These are phyloP conservation scores for Ctenodactylus gundi DNA, from an alignment of 2,113 vertebrate species.

Conservation along the genomic window DNA sequence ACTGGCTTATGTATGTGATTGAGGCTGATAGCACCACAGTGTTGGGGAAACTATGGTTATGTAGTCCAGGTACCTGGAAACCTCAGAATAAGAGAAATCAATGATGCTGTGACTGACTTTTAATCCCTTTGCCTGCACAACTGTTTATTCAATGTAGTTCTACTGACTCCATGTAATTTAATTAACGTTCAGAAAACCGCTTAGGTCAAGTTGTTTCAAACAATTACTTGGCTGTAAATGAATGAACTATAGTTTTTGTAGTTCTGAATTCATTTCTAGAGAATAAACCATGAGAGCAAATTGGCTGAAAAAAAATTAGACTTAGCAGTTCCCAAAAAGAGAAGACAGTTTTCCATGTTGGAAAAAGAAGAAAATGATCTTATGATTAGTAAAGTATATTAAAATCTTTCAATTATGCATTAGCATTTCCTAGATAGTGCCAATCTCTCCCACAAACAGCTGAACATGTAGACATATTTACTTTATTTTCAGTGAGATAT, in stretches of 20 bases:
- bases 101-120: background rate
- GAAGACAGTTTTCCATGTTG: background rate
- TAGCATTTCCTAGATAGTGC: background rate
- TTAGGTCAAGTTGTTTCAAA: slow-evolving; percentile 53
- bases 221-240: slow-evolving; percentile 48
- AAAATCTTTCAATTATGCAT: background rate
- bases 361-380: slow-evolving; percentile 20
- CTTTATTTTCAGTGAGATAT: background rate
- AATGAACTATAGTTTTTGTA: slow-evolving; percentile 61
- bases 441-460: background rate
- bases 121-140: background rate
- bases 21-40: background rate
- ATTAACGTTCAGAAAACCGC: slow-evolving; percentile 53
- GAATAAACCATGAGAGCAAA: slow-evolving; percentile 17
- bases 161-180: slow-evolving; percentile 27
- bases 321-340: slow-evolving; percentile 24
- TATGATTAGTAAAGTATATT: slow-evolving; percentile 3
- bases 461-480: background rate
- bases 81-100: background rate
- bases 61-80: background rate
- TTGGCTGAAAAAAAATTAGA: slow-evolving; percentile 57
- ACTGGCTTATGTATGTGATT: background rate
- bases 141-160: background rate
- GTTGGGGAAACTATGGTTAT: background rate
- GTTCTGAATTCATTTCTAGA: slow-evolving; percentile 66